Conservation (phyloP, 2,888 invertebrate species). For the Callinectes sapidus region DNA sequence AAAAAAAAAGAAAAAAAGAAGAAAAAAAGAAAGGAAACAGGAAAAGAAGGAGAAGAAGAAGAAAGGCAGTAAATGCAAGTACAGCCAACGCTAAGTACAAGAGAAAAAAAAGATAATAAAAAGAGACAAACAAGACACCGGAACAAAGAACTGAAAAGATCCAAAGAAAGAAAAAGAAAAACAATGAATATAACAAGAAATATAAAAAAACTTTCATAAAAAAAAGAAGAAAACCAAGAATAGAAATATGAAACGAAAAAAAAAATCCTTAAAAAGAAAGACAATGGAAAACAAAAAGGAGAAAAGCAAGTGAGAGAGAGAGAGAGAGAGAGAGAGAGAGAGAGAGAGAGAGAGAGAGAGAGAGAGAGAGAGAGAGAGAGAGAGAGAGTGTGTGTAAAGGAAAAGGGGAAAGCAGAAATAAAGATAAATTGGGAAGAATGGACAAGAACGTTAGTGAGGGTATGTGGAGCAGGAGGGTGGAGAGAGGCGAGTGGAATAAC, state of each 20-base stretch:
- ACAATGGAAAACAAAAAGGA: background rate
- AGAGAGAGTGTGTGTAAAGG: background rate
- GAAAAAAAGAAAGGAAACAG: background rate
- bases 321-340: background rate
- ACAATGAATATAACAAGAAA: background rate
- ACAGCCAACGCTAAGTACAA: too few relatives aligned
- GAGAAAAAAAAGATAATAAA: background rate
- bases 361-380: background rate
- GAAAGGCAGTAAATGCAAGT: background rate
- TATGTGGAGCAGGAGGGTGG: too few relatives aligned
- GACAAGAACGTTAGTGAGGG: background rate
- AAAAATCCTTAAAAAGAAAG: background rate
- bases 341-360: constrained; percentile 1
- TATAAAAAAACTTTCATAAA: background rate
- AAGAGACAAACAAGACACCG: background rate
- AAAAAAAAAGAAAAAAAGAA: background rate
- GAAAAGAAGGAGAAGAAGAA: background rate
- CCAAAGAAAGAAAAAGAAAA: background rate
- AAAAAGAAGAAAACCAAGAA: background rate
- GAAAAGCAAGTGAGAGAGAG: background rate
- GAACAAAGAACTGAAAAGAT: background rate
- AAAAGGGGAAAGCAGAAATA: background rate
- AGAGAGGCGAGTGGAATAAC: too few relatives aligned
- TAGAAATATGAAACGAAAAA: background rate
- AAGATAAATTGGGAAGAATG: background rate